phyloP scores from a whole-genome alignment of 2,797 vertebrate genomes.

The Pantherophis vulpinus region DNA sequence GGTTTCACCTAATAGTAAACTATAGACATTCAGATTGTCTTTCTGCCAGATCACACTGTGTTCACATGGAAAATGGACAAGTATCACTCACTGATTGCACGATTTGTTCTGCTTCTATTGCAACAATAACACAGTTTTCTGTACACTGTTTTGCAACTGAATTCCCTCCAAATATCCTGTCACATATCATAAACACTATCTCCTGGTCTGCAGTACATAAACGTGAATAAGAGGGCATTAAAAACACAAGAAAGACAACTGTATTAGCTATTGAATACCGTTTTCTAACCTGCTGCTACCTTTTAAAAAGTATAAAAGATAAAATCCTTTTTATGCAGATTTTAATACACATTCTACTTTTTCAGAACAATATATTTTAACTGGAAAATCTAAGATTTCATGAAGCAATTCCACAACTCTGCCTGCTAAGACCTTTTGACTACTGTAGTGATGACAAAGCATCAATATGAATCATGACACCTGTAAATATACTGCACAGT shows the following conservation, averaged over 20 bases:
- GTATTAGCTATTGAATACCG: not conserved
- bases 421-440: not conserved
- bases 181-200: not conserved
- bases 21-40: not conserved
- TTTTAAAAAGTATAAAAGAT: not conserved
- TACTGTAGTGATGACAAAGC: not conserved
- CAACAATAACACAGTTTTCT: not conserved
- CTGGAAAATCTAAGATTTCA: not conserved
- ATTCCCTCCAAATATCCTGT: not conserved
- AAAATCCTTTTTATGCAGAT: not conserved
- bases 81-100: not conserved
- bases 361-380: not conserved
- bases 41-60: not conserved
- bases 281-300: not conserved
- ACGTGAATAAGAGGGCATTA: not conserved
- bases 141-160: not conserved
- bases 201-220: not conserved
- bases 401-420: not conserved
- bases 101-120: not conserved
- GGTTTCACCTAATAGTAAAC: not conserved
- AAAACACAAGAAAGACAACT: not conserved
- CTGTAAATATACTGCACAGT: not conserved
- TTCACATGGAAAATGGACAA: not conserved
- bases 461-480: not conserved
- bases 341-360: not conserved